Base-by-base conservation (phyloP, 2,888 invertebrate genomes). In the Pherbina coryleti region DNA sequence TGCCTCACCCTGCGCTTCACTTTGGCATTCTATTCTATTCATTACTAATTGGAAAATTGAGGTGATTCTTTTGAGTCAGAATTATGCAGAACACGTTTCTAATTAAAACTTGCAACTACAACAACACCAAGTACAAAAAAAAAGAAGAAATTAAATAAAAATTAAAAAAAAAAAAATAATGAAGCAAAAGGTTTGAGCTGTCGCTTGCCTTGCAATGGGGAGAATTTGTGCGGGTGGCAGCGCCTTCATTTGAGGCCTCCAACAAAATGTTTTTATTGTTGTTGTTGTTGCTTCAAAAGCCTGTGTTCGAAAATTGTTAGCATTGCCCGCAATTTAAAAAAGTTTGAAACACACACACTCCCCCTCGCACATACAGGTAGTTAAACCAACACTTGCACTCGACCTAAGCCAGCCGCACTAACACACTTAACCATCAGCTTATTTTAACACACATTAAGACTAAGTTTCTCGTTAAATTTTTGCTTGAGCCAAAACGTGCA, bases 51-150 rank as follows among this genome's bases (percentile, higher is more conserved):
- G n/a, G n/a, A 69, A 69, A 28, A 31, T 51, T 53, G 25, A n/a
- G 17, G 34, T 34, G 11, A 19, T 19, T 34, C 25, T 31, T 28
- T 62, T 73, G 73, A 62, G 17, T 79, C 77, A 79, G n/a, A n/a
- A n/a, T 78, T 82, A 86, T 85, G 82, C 83, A 86, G 86, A 86
- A 86, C 86, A 84, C 85, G 86, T 85, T 86, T 84, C 81, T 83
- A 86, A 85, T 86, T 84, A 82, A 83, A 79, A 79, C 72, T 72
- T 69, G 75, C 64, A 62, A 69, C 66, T 69, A 71, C 74, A 81
- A 81, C 70, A 57, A 66, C 64, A 64, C n/a, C 14, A n/a, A 64
- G 72, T 70, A 62, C 53, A 55, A 22, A 69, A 53, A 55, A 49
- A 51, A 51, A 5, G 1, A 34, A 67, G 1, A 1, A 51, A 22